Base-by-base conservation (phyloP, 2,888 invertebrate genomes). In the Volucella inanis region DNA sequence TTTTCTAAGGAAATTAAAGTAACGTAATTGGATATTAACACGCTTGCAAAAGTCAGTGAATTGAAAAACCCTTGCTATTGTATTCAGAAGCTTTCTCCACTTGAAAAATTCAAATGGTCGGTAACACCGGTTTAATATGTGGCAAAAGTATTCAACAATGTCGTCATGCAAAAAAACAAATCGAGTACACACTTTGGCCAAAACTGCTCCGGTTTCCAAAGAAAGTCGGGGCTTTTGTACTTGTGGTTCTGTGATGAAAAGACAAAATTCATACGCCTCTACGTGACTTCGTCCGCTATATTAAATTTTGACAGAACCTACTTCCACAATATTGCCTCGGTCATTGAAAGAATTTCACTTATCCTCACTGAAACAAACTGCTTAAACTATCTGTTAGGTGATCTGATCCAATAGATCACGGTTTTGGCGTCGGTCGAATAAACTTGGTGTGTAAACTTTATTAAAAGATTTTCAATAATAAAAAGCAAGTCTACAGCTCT, bases 391-490 rank as follows among this genome's bases (percentile, higher is more conserved):
- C 87, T 72, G 1, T 76, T 72, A 8, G 87, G 84, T 14, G 87
- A 87, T 54, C 71, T 62, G n/a, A 89, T 45, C 88, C 88, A 89
- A 50, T 75, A 75, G 38, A 88, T 45, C 14, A 87, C 88, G 11
- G 81, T 87, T 61, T 62, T 83, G 2, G 88, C 88, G 59, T 89
- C 88, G 1, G 87, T 80, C 88, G 87, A 89, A 57, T 84, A 87
- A 8, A 68, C 12, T 6, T 31, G 77, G 8, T 71, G 22, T 2
- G 52, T 47, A 41, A 88, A 72, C 3, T 59, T 22, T 3, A 88
- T 43, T 3, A 45, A 18, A 50, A 57, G 67, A 38, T 12, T 49
- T 11, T 55, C 12, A n/a, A 22, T 15, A 47, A 85, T n/a, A 12
- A 54, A 31, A 65, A 6, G 59, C 50, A 31, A 68, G 52, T 31